Base-by-base conservation (phyloP, 2,888 invertebrate species). In the Galerucella nymphaeae region DNA sequence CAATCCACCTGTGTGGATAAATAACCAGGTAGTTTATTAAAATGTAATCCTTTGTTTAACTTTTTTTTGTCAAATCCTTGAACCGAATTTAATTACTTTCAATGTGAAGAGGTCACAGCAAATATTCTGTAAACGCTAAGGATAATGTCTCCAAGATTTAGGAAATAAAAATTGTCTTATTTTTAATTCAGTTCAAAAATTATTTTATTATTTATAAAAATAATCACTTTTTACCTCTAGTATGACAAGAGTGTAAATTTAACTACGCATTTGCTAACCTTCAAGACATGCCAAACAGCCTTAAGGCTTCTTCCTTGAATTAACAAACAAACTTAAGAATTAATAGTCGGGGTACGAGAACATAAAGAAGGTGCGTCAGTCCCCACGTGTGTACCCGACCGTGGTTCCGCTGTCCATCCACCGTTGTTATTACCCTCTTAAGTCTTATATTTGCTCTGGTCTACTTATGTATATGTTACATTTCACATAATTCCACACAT, bases 361-460 rank as follows among this genome's bases (percentile, higher is more conserved):
- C 57, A 64, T 72, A 69, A 63, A 68, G 67, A 59, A 76, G 76
- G 76, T 50, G 76, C 74, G 76, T 68, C 72, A 20, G 53, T 66
- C 73, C 63, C 72, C 74, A 70, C 68, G 75, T 71, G 73, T 69
- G 64, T 70, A 77, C 70, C 77, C 70, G 71, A 76, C 68, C 77
- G 75, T 77, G 73, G 64, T 77, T 77, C 77, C 77, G 71, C 71
- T 61, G 71, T 72, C 68, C 72, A 61, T 69, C 72, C 63, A 70
- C 42, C 70, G 62, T 41, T 50, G 63, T 57, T 70, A 38, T 50
- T 42, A 30, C 62, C 53, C 48, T 58, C 11, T 66, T 53, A 3
- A 13, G 23, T 20, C 42, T 38, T 53, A 16, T 66, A 45, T 53
- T 66, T 66, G 48, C 66, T 66, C 16, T 16, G 14, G 42, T 62